phyloP scores from a whole-genome alignment of 2,888 invertebrate species.

The Theodoxus fluviatilis region DNA sequence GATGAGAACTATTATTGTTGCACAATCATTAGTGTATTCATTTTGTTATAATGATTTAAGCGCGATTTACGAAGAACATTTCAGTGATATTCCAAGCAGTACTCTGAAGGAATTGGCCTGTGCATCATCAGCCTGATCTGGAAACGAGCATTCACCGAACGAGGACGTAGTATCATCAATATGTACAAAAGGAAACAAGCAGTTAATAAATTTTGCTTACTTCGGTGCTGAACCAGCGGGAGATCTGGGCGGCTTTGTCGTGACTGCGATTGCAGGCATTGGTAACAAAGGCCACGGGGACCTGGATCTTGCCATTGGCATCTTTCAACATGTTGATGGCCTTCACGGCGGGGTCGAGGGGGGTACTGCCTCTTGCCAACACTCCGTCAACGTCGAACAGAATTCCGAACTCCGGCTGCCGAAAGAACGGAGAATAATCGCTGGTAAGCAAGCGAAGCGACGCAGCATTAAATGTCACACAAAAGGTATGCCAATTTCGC shows the following conservation, averaged over 20 bases:
- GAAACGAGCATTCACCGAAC: no score
- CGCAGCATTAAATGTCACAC: neutral
- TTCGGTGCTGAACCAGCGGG: conserved; percentile 56
- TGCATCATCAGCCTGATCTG: no score
- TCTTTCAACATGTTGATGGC: conserved; percentile 56
- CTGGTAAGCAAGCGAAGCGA: neutral
- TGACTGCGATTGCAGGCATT: conserved; percentile 60
- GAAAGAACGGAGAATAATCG: conserved; percentile 11
- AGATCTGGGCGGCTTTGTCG: conserved; percentile 61
- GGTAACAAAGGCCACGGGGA: conserved; percentile 64
- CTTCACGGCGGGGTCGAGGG: conserved; percentile 53
- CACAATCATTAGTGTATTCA: no score
- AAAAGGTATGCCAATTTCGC: no score
- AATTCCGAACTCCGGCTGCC: conserved; percentile 63
- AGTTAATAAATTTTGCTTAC: conserved; percentile 37
- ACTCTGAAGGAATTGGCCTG: no score
- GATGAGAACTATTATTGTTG: no score
- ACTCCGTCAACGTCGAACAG: conserved; percentile 66
- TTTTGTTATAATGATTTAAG: no score
- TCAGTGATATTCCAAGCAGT: no score
- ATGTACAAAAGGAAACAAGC: neutral
- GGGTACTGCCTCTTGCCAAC: conserved; percentile 59
- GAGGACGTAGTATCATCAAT: neutral
- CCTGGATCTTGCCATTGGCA: conserved; percentile 50
- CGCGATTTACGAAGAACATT: no score